Evolutionary conservation across 2,797 vertebrate species (phyloP), one percentile per base, ranked within the genome.

Genomic region (Thripadectes ignobilis): DNA sequence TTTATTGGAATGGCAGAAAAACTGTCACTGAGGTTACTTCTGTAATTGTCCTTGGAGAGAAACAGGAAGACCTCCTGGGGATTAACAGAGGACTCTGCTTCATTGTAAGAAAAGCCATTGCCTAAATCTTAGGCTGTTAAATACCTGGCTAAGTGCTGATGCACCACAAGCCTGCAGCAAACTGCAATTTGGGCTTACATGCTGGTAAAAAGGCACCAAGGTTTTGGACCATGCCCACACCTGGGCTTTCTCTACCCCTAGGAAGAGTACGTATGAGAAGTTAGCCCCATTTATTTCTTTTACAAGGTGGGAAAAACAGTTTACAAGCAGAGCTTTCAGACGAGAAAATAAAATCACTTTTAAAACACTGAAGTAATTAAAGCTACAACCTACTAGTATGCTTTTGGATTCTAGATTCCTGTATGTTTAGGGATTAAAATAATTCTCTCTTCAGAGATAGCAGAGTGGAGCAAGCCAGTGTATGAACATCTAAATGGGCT

Each of bases 251-350:
- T 23, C n/a, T 41, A 69, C 43, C 13, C 19, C 15, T 29, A 43
- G 21, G 43, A 77, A 4, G 13, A 61, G 24, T 11, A 65, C 0
- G 1, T 9, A 41, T 0, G 4, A 77, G 14, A 27, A n/a, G 22
- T 57, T 55, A 84, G 49, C 11, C 23, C 20, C 27, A 41, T 30
- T 22, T 48, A 17, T 76, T 77, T 65, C 34, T 57, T 75, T 34
- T 29, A 65, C 12, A 68, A 27, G 21, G 12, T 67, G 12, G 6
- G 29, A 14, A 43, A 83, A 83, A 1, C 7, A 43, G 30, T 82
- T 88, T 71, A 26, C 10, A 92, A 78, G 75, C 26, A 19, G 32
- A 82, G 18, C 21, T 73, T 59, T 59, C 20, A 57, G 34, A 39
- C 34, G 10, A 67, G 38, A 69, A 8, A 91, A 5, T 66, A 36